These are phyloP conservation scores for Syncerus caffer DNA, from an alignment of 2,797 vertebrate species.

Conservation along the genomic window DNA sequence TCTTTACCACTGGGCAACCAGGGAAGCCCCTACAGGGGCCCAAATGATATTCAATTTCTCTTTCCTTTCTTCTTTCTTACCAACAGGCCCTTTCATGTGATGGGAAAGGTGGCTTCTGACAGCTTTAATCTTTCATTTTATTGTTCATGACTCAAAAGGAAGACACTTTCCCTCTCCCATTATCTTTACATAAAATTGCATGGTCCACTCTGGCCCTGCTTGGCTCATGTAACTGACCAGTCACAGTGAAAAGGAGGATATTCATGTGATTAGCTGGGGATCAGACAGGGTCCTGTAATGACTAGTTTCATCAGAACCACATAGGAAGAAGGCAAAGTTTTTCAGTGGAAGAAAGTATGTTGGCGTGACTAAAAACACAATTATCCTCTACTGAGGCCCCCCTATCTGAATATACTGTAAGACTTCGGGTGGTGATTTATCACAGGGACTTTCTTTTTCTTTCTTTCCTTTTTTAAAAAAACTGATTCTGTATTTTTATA, in stretches of 20 bases:
- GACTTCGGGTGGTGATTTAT: not conserved
- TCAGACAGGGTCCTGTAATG: not conserved
- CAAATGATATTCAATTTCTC: not conserved
- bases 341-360: not conserved
- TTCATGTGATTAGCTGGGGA: not conserved
- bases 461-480: not conserved
- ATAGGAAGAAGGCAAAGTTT: not conserved
- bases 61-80: not conserved
- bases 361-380: not conserved
- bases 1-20: not conserved
- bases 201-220: not conserved
- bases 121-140: conserved; percentile 12
- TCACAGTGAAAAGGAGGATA: not conserved
- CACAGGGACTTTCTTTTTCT: not conserved
- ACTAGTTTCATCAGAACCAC: not conserved
- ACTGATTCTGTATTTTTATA: not conserved
- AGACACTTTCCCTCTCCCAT: not conserved
- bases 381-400: not conserved
- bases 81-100: not conserved
- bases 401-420: not conserved
- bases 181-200: not conserved
- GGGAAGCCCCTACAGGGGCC: not conserved
- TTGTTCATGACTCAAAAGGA: conserved; percentile 24
- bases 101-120: not conserved
- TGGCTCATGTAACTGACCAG: not conserved